Evolutionary conservation across 2,113 vertebrate species (phyloP).

Genomic region (Chloebia gouldiae): DNA sequence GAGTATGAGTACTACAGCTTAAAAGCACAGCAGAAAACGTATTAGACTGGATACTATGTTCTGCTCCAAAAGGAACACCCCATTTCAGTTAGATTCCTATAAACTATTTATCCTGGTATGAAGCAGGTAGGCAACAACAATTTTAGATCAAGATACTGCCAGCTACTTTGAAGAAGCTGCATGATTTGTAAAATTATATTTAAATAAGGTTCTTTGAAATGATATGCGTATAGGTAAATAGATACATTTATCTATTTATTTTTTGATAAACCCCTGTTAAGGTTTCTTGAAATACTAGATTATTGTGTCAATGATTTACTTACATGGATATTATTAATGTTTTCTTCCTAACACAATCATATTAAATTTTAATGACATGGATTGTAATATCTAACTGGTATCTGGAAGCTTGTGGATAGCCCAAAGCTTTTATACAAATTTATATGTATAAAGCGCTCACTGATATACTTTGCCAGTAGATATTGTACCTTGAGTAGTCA

Average conservation of each 20-base stretch:
- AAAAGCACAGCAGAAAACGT: background rate
- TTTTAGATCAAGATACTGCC: conserved; percentile 46
- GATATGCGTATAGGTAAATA: conserved; percentile 45
- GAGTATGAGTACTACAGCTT: background rate
- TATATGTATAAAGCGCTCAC: conserved; percentile 78
- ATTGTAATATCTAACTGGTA: conserved; percentile 77
- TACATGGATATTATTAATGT: conserved; percentile 74
- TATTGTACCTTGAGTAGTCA: conserved; percentile 82
- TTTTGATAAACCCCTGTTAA: conserved; percentile 67
- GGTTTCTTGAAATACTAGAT: conserved; percentile 71
- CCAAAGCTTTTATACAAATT: conserved; percentile 84
- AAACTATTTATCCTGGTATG: conserved; percentile 24
- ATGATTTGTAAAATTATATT: conserved; percentile 61
- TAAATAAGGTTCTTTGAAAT: conserved; percentile 57
- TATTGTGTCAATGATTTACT: conserved; percentile 76
- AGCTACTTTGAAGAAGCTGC: conserved; percentile 44
- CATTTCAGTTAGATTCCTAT: conserved; percentile 41
- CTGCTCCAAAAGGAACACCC: background rate
- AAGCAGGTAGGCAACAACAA: background rate
- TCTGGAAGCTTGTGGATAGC: conserved; percentile 77
- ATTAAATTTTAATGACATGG: conserved; percentile 82
- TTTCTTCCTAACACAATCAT: conserved; percentile 77
- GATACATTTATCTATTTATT: conserved; percentile 61
- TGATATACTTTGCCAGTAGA: conserved; percentile 82
- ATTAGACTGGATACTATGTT: background rate